Percentiles rank a stretch among this genome's conserved stretches.
phyloP scores from a whole-genome alignment of 2,797 vertebrate genomes.

The Gymnocypris eckloni region DNA sequence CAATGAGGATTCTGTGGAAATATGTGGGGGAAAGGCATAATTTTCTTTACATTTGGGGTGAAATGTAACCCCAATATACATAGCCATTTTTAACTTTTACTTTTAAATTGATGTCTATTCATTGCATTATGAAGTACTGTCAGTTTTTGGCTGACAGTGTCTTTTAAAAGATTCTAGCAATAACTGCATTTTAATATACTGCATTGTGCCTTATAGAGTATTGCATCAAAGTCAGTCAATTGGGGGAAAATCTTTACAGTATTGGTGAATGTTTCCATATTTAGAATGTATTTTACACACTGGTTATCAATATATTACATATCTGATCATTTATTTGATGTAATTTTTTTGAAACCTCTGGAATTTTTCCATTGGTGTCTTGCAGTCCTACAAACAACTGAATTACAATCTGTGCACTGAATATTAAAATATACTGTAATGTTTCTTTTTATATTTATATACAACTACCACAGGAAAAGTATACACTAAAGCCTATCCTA shows the following conservation, averaged over 20 bases:
- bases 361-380: constrained; percentile 12
- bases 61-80: not conserved
- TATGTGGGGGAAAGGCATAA: not conserved
- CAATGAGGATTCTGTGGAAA: not conserved
- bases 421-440: not conserved
- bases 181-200: constrained; percentile 41
- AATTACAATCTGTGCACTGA: not conserved
- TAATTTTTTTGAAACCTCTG: not conserved
- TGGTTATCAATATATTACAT: constrained; percentile 49
- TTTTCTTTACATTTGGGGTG: not conserved
- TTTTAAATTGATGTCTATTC: not conserved
- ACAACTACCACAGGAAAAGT: not conserved
- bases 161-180: constrained; percentile 51
- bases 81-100: not conserved
- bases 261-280: not conserved
- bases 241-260: not conserved
- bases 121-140: constrained; percentile 37
- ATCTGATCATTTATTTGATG: not conserved
- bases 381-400: constrained; percentile 10
- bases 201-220: constrained; percentile 56
- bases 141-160: not conserved
- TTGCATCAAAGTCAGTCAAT: constrained; percentile 20
- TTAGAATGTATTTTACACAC: constrained; percentile 11
- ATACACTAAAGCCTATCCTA: not conserved
- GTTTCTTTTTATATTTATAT: not conserved